Conservation (phyloP, 2,888 invertebrate genomes). For the Athrips mouffetella region DNA sequence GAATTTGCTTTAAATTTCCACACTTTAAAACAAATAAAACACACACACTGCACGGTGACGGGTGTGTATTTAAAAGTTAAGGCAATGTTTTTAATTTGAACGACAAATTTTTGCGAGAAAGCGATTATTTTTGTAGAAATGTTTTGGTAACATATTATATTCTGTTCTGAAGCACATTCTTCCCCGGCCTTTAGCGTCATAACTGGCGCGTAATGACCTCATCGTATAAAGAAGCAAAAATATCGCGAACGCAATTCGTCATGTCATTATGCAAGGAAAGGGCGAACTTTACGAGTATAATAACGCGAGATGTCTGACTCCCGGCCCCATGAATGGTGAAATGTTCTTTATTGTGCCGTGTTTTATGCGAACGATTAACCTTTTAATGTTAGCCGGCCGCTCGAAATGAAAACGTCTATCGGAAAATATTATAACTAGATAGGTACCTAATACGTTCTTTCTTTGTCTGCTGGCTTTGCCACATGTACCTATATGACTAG, state of each 20-base stretch:
- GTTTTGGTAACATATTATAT: slow-evolving; percentile 32
- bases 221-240: slow-evolving; percentile 72
- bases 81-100: slow-evolving; percentile 38
- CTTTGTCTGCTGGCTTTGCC: slow-evolving; percentile 2
- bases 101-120: slow-evolving; percentile 32
- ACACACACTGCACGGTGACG: slow-evolving; percentile 33
- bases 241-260: slow-evolving; percentile 75
- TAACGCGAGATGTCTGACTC: slow-evolving; percentile 76
- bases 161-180: slow-evolving; percentile 41
- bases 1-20: slow-evolving; percentile 68
- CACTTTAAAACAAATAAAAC: slow-evolving; percentile 47
- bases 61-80: slow-evolving; percentile 44
- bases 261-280: slow-evolving; percentile 78
- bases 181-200: slow-evolving; percentile 44
- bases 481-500: too few species aligned
- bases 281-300: slow-evolving; percentile 77
- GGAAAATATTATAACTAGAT: slow-evolving; percentile 27
- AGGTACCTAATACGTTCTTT: background rate
- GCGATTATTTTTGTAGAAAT: slow-evolving; percentile 25
- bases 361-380: slow-evolving; percentile 77
- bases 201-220: slow-evolving; percentile 66
- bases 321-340: slow-evolving; percentile 67
- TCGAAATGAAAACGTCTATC: slow-evolving; percentile 50
- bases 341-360: slow-evolving; percentile 73
- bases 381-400: slow-evolving; percentile 67